A percentile compares a stretch with the other conserved stretches of the same genome.
These are phyloP conservation scores for Hirundichthys speculiger DNA, from an alignment of 2,113 vertebrate genomes.

Conservation along the genomic window DNA sequence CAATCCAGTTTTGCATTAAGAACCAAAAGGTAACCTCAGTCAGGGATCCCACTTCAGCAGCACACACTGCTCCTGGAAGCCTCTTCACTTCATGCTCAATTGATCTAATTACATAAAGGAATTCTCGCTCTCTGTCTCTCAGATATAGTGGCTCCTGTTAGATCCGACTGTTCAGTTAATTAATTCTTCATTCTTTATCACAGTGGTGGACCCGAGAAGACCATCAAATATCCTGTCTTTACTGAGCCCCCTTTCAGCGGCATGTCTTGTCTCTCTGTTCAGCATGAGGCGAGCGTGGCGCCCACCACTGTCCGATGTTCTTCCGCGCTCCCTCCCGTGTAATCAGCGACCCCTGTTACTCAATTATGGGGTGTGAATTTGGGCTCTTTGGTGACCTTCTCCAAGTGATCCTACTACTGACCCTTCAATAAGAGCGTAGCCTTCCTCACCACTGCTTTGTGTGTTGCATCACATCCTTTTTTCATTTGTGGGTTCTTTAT, in stretches of 20 bases:
- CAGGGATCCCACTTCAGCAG: conserved; percentile 74
- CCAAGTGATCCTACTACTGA: conserved; percentile 77
- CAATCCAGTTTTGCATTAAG: conserved; percentile 69
- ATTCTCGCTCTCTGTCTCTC: conserved; percentile 62
- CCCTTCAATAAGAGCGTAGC: conserved; percentile 77
- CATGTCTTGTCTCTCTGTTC: conserved; percentile 57
- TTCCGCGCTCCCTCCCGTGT: conserved; percentile 54
- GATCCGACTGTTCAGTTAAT: conserved; percentile 77
- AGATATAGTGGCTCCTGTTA: conserved; percentile 71
- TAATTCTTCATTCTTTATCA: conserved; percentile 79
- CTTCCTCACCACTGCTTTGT: conserved; percentile 66
- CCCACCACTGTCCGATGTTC: conserved; percentile 46
- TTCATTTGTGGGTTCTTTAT: conserved; percentile 84
- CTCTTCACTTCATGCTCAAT: conserved; percentile 83
- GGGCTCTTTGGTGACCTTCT: conserved; percentile 82
- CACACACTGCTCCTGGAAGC: conserved; percentile 67
- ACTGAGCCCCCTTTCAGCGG: conserved; percentile 33
- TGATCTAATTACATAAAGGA: conserved; percentile 83
- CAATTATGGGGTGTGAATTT: conserved; percentile 82
- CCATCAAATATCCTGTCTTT: conserved; percentile 64
- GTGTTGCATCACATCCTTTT: conserved; percentile 68
- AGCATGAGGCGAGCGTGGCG: conserved; percentile 21
- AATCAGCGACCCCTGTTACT: conserved; percentile 78
- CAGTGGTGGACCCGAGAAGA: conserved; percentile 69
- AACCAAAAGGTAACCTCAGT: conserved; percentile 76